Base-by-base conservation (phyloP, 2,888 invertebrate species). In the Germaria angustata region DNA sequence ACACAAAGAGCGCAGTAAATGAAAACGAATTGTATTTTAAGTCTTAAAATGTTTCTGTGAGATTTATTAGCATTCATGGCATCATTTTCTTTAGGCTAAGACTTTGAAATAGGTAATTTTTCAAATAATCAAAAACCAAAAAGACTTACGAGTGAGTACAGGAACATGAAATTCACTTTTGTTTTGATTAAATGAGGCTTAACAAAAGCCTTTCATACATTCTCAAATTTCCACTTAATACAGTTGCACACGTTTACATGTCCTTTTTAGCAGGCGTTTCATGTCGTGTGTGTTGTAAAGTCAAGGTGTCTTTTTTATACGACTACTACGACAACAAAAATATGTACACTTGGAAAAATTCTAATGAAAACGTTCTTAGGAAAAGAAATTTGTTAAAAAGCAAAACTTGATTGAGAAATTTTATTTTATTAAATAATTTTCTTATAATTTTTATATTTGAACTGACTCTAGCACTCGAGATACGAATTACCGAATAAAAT, bases 101-200 rank as follows among this genome's bases (percentile, higher is more conserved):
- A 68, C 78, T 73, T 83, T 84, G 72, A 84, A 85, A 65, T 51
- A 86, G 85, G 86, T 86, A 82, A 88, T 88, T 88, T 88, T 89
- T 88, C 87, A 88, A 81, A 83, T 32, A 69, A 49, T 15, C n/a
- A 57, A 51, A 69, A 41, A 15, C 17, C 28, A 17, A 59, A 49
- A 44, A 24, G 9, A 69, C 28, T 28, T 28, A 28, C 3, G 28
- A 28, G 28, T 6, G 34, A 11, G 15, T 28, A 61, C 22, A 44
- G 59, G n/a, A 63, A 71, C 61, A 69, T 69, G 22, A 66, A 80
- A 79, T 81, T 85, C 81, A 86, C 84, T 88, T 89, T 88, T 89
- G 88, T 87, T 88, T 89, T 89, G 88, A 89, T 89, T 89, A 89
- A 88, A 89, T 87, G 88, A 86, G 86, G 89, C 89, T 88, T 88